Conservation (phyloP, 1,140 invertebrate species). For the Macrocentrus cingulum region DNA sequence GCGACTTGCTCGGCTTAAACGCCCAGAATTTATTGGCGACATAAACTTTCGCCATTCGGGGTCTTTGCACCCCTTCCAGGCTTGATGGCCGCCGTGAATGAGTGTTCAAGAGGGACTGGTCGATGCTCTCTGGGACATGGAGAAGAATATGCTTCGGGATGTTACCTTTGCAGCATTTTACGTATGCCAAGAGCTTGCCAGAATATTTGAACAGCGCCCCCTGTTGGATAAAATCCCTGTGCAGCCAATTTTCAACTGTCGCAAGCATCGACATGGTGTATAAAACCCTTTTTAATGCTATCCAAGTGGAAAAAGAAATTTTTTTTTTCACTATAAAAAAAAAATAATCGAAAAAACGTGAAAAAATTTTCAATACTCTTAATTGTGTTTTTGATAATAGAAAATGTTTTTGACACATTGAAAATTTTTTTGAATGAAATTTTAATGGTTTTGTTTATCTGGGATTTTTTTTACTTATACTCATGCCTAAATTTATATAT, state of each 20-base stretch:
- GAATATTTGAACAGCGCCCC: background rate
- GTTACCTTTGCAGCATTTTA: background rate
- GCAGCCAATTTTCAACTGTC: background rate
- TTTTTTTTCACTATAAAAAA: no score
- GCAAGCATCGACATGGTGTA: background rate
- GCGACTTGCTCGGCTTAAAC: constrained; percentile 3
- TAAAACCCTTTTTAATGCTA: no score
- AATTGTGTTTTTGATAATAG: no score
- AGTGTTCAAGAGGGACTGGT: background rate
- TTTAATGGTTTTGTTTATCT: no score
- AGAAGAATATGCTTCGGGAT: background rate
- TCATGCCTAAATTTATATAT: no score
- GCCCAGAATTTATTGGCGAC: constrained; percentile 7
- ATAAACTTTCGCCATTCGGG: constrained; percentile 15
- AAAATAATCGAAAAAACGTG: no score
- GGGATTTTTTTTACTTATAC: no score
- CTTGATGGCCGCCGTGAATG: background rate
- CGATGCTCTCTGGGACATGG: background rate
- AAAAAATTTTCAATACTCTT: no score
- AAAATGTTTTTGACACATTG: no score
- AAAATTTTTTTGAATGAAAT: no score
- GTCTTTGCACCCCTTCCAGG: constrained; percentile 8
- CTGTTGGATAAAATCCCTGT: background rate
- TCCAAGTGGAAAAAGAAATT: no score
- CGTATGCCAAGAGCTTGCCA: background rate